These are phyloP conservation scores for Morpho helenor DNA, from an alignment of 2,888 invertebrate species.

Conservation along the genomic window DNA sequence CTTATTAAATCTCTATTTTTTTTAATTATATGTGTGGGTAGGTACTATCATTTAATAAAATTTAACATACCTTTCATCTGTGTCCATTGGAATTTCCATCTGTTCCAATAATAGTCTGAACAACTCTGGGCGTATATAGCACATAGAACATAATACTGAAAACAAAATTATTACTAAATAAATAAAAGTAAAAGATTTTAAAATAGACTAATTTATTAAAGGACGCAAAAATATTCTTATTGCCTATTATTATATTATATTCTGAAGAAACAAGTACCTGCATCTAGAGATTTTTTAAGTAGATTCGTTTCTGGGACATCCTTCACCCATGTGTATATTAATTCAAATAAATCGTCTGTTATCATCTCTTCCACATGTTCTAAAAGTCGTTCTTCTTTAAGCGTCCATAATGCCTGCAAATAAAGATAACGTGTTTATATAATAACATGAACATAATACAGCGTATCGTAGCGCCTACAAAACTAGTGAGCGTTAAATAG, in stretches of 20 bases:
- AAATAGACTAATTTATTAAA: too few relatives aligned
- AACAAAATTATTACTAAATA: constrained; percentile 25
- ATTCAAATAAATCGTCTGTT: constrained; percentile 86
- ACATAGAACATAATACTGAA: constrained; percentile 88
- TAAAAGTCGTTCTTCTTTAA: constrained; percentile 80
- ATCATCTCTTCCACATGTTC: constrained; percentile 84
- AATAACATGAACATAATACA: too few relatives aligned
- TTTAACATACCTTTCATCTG: constrained; percentile 53
- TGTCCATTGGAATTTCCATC: constrained; percentile 80
- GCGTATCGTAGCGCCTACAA: too few relatives aligned
- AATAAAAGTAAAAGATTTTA: neutral
- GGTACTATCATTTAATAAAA: too few relatives aligned
- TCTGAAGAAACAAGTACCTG: constrained; percentile 50
- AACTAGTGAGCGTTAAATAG: too few relatives aligned
- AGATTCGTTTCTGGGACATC: constrained; percentile 84
- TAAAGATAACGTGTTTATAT: neutral
- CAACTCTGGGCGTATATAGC: constrained; percentile 88
- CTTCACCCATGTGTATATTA: constrained; percentile 87
- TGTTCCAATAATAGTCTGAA: constrained; percentile 86
- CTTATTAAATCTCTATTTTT: too few relatives aligned
- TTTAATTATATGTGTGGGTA: too few relatives aligned
- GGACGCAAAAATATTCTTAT: too few relatives aligned
- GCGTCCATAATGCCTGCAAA: constrained; percentile 71
- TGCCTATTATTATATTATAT: too few relatives aligned
- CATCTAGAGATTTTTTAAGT: constrained; percentile 91